Conservation (phyloP, 2,797 vertebrate species). For the Echeneis naucrates region DNA sequence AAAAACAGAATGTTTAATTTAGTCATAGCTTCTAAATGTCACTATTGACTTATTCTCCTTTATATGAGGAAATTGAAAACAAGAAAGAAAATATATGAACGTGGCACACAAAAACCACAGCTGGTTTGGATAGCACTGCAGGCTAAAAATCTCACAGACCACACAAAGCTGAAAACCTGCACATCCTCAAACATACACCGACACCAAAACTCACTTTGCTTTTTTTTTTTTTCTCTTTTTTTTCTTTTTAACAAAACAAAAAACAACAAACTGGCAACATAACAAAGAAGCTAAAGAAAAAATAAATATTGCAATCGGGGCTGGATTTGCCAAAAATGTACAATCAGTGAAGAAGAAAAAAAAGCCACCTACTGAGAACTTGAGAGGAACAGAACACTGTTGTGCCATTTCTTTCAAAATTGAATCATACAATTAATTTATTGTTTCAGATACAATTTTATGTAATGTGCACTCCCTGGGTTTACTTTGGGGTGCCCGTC, state of each 20-base stretch:
- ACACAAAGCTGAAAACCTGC: slow-evolving; percentile 20
- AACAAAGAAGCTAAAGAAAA: slow-evolving; percentile 50
- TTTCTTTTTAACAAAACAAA: no score
- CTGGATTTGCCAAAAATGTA: slow-evolving; percentile 59
- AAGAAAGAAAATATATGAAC: slow-evolving; percentile 26
- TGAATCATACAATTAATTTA: slow-evolving; percentile 41
- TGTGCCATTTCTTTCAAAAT: slow-evolving; percentile 5
- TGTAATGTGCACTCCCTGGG: slow-evolving; percentile 13
- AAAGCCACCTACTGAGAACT: slow-evolving; percentile 29
- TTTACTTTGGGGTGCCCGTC: slow-evolving; percentile 22
- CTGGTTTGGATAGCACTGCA: slow-evolving; percentile 30
- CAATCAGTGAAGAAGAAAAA: slow-evolving; percentile 46
- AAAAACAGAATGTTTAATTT: background rate
- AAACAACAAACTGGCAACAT: slow-evolving; percentile 51
- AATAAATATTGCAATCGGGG: slow-evolving; percentile 53
- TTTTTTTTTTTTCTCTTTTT: no score
- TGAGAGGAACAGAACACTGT: slow-evolving; percentile 27
- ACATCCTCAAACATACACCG: slow-evolving; percentile 10
- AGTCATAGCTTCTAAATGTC: background rate
- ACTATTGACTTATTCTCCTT: slow-evolving; percentile 20
- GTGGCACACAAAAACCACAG: slow-evolving; percentile 27
- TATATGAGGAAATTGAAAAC: slow-evolving; percentile 16
- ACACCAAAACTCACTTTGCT: no score
- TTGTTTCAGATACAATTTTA: slow-evolving; percentile 12
- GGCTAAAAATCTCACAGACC: slow-evolving; percentile 32